Conservation (phyloP, 2,888 invertebrate species). For the Capitulum mitella region DNA sequence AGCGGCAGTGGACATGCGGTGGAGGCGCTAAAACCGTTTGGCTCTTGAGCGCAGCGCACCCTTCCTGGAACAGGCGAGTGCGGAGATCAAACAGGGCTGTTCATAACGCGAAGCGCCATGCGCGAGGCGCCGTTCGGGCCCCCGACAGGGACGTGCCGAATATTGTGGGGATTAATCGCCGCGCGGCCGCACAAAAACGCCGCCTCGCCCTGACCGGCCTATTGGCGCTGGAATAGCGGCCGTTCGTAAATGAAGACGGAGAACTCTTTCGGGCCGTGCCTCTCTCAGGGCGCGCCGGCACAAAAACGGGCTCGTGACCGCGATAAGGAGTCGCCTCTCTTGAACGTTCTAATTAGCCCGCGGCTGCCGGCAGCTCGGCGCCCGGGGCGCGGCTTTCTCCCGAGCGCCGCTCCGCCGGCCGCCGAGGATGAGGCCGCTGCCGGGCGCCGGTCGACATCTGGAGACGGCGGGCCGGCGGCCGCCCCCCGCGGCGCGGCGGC, state of each 20-base stretch:
- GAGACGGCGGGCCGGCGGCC: not conserved
- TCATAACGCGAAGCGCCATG: too few relatives aligned
- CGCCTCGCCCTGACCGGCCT: not conserved
- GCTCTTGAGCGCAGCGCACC: too few relatives aligned
- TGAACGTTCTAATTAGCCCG: conserved; percentile 13
- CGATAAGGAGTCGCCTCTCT: not conserved
- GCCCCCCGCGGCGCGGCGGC: not conserved
- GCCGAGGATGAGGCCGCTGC: not conserved
- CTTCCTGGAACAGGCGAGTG: too few relatives aligned
- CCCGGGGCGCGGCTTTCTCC: not conserved
- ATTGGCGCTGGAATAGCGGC: not conserved
- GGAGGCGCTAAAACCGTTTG: not conserved
- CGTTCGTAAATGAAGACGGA: conserved; percentile 2
- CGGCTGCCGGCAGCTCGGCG: not conserved
- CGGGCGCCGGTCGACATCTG: not conserved
- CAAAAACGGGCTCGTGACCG: conserved; percentile 9
- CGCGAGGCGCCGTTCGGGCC: not conserved
- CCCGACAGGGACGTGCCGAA: not conserved
- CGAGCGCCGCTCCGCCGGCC: not conserved
- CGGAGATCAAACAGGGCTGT: too few relatives aligned
- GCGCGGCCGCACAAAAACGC: not conserved
- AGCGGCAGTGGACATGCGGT: not conserved
- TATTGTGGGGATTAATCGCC: not conserved
- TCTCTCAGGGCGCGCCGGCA: not conserved
- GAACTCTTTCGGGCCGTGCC: not conserved